Base-by-base conservation (phyloP, 2,797 vertebrate species). In the Xenops minutus region DNA sequence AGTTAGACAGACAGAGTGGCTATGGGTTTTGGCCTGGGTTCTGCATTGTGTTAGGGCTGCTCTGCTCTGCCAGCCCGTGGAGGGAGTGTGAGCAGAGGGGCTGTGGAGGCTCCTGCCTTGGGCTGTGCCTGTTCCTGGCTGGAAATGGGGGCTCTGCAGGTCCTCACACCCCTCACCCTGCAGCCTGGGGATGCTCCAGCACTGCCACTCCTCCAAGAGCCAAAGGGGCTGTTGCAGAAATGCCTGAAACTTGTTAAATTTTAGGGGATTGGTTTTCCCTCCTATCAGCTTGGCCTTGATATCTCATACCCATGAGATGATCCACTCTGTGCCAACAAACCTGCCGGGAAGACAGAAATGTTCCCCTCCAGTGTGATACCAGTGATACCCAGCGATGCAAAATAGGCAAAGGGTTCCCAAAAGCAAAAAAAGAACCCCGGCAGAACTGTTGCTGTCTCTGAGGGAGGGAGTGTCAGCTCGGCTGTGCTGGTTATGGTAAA, bases 11-110 rank as follows among this genome's bases (percentile, higher is more conserved):
- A 96, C 95, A 96, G 77, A 96, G 91, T 43, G 94, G 92, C 94
- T 96, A 90, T 92, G 95, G 95, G 95, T 56, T 92, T 97, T 97
- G 96, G 96, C 95, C 92, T 88, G 88, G 85, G 59, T 90, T 97
- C 95, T 95, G 83, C 91, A 92, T 94, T 95, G 89, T 92, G 82
- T 82, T 95, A 64, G 56, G 61, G 88, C 74, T 85, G 92, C 88
- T 94, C 67, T 13, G 7, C 61, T 8, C 71, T 92, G 94, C 95
- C 79, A 88, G 93, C 27, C 0, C 0, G 3, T 74, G 63, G 55
- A 63, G 66, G 91, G 64, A 72, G 85, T 1, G 59, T n/a, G 64
- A 89, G 89, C 79, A 94, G 67, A 43, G 71, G 80, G 81, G 86
- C 41, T 4, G 1, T 48, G 91, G 52, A 48, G 34, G 52, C 79